A percentile compares a stretch with the other conserved stretches of the same genome.
Evolutionary conservation across 2,797 vertebrate genomes (phyloP).

Genomic region (Channallabes apus): DNA sequence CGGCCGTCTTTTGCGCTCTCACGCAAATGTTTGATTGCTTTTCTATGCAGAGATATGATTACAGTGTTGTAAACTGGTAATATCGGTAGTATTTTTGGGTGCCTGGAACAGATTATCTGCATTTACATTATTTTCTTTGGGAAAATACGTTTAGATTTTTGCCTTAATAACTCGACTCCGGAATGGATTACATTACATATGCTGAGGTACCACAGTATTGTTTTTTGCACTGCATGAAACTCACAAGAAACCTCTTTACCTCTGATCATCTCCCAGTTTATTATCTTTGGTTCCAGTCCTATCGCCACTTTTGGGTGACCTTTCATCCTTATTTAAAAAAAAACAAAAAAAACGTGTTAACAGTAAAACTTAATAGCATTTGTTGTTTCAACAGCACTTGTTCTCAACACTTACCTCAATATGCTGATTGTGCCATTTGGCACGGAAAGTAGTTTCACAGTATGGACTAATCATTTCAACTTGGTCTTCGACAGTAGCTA

Average conservation of each 20-base stretch:
- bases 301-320: conserved; percentile 55
- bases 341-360: not conserved
- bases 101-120: no score
- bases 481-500: conserved; percentile 65
- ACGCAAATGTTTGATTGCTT: no score
- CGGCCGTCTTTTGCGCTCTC: no score
- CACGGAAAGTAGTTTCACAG: conserved; percentile 85
- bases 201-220: no score
- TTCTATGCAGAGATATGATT: no score
- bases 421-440: conserved; percentile 53
- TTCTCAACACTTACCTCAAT: conserved; percentile 65
- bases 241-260: conserved; percentile 62
- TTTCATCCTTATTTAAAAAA: conserved; percentile 55
- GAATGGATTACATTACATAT: no score
- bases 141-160: no score
- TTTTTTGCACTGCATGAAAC: conserved; percentile 12
- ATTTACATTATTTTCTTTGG: no score
- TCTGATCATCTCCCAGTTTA: conserved; percentile 63
- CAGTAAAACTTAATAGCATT: no score
- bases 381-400: not conserved
- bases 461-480: conserved; percentile 86
- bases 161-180: no score
- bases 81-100: no score
- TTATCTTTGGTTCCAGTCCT: conserved; percentile 54
- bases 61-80: no score